A percentile compares a stretch with the other conserved stretches of the same genome.
Conservation (phyloP, 2,113 vertebrate genomes). For the Siniperca knerii region DNA sequence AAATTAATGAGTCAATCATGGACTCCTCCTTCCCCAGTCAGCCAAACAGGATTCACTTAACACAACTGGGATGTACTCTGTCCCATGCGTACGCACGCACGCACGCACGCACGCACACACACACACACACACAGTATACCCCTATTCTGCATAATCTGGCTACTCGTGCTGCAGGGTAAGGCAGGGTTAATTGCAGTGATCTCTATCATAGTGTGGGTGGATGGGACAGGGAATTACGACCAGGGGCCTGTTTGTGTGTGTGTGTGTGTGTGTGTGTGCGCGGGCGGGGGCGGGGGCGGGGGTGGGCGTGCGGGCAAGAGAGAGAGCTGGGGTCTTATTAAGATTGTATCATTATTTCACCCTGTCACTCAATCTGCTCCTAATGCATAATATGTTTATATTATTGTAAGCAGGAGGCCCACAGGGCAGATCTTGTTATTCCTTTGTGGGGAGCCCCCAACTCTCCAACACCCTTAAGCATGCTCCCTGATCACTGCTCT, state of each 20-base stretch:
- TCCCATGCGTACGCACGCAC: slow-evolving; percentile 23
- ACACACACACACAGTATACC: not conserved
- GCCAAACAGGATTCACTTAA: slow-evolving; percentile 80
- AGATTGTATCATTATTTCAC: slow-evolving; percentile 71
- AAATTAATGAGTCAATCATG: slow-evolving; percentile 40
- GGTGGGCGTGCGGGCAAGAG: too few relatives aligned
- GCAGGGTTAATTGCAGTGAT: slow-evolving; percentile 83
- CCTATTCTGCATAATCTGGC: slow-evolving; percentile 69
- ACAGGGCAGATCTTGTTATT: slow-evolving; percentile 50
- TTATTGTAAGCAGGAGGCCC: slow-evolving; percentile 61
- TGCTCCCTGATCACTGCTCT: slow-evolving; percentile 59
- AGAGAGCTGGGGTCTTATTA: slow-evolving; percentile 45
- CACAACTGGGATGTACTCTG: slow-evolving; percentile 57
- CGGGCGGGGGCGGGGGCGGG: not conserved
- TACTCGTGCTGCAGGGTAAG: slow-evolving; percentile 52
- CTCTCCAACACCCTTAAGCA: slow-evolving; percentile 44
- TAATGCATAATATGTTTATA: slow-evolving; percentile 72
- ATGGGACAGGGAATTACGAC: slow-evolving; percentile 51
- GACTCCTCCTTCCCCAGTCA: slow-evolving; percentile 45
- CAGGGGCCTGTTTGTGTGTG: slow-evolving; percentile 39
- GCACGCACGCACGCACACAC: slow-evolving; percentile 3
- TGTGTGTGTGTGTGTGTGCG: slow-evolving; percentile 27
- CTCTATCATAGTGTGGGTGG: slow-evolving; percentile 60
- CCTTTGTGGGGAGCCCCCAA: slow-evolving; percentile 49
- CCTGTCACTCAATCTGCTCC: slow-evolving; percentile 66